Base-by-base conservation (phyloP, 2,888 invertebrate species). In the Hypena proboscidalis region DNA sequence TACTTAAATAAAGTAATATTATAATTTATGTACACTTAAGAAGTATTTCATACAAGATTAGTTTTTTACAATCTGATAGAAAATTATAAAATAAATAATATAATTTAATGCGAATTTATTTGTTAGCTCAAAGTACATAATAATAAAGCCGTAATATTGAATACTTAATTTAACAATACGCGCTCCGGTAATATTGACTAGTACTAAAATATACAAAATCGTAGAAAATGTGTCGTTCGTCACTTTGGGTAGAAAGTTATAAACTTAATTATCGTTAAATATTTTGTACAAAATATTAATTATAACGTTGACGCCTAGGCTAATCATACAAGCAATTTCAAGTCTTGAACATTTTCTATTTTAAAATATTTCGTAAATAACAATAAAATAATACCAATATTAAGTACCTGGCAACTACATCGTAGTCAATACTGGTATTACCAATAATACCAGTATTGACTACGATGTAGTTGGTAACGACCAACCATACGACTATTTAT, bases 131-230 rank as follows among this genome's bases (percentile, higher is more conserved):
- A 41, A 44, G 36, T n/a, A n/a, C n/a, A 51, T 49, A 59, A 32
- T 26, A 42, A 66, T 72, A 72, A 72, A 71, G 62, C 66, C 62
- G 47, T 31, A 38, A 32, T 26, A 31, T 55, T 27, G 10, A 43
- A n/a, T n/a, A n/a, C n/a, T 13, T 27, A 48, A 34, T 48, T 42
- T 34, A 47, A 61, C 32, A 57, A 58, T 19, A 54, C n/a, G 37
- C 14, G 20, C 20, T 8, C 38, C 40, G 46, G 48, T 40, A 52
- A 57, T 50, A 71, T 67, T 85, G 85, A 85, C 85, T 85, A 85
- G 85, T 63, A 69, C 74, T 83, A 66, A 53, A 56, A 51, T 63
- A 59, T 62, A 71, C 61, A 64, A 65, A 61, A 59, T 58, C 54
- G 42, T 63, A 60, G 46, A 67, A 58, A 66, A 60, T 51, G 36